Percentiles rank a stretch among this genome's conserved stretches.
phyloP scores from a whole-genome alignment of 2,797 vertebrate species.

The Pseudopleuronectes americanus region DNA sequence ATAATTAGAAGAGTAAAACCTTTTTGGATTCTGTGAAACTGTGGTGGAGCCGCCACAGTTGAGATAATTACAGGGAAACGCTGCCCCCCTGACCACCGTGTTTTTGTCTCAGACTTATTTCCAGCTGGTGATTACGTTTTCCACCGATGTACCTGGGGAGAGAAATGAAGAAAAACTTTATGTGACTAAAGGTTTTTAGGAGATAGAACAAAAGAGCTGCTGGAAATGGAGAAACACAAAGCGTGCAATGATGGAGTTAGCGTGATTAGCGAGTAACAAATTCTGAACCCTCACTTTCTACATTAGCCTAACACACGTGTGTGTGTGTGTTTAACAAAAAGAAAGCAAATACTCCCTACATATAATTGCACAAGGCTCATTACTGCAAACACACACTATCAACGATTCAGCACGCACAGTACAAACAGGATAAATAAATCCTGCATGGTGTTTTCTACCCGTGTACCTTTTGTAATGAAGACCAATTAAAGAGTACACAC shows the following conservation, averaged over 20 bases:
- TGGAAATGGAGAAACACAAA: background rate
- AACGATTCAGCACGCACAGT: slow-evolving; percentile 36
- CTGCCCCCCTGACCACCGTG: too few species aligned
- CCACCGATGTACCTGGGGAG: too few species aligned
- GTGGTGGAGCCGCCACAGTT: too few species aligned
- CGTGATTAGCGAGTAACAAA: too few species aligned
- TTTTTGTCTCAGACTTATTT: too few species aligned
- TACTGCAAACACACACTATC: slow-evolving; percentile 49
- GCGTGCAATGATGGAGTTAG: too few species aligned
- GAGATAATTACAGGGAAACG: too few species aligned
- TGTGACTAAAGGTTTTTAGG: background rate
- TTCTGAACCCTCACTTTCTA: background rate
- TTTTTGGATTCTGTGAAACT: too few species aligned
- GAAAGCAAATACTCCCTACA: slow-evolving; percentile 6
- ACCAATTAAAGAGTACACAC: slow-evolving; percentile 80
- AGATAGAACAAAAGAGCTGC: background rate
- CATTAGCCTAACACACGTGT: background rate
- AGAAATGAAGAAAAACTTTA: background rate
- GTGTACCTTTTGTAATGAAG: slow-evolving; percentile 78
- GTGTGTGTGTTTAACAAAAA: background rate
- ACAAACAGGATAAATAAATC: slow-evolving; percentile 48
- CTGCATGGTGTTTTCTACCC: slow-evolving; percentile 51
- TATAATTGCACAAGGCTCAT: slow-evolving; percentile 43
- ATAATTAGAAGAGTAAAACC: too few species aligned
- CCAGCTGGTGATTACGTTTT: too few species aligned